phyloP scores from a whole-genome alignment of 2,888 invertebrate genomes.

The Octodonta nipae region DNA sequence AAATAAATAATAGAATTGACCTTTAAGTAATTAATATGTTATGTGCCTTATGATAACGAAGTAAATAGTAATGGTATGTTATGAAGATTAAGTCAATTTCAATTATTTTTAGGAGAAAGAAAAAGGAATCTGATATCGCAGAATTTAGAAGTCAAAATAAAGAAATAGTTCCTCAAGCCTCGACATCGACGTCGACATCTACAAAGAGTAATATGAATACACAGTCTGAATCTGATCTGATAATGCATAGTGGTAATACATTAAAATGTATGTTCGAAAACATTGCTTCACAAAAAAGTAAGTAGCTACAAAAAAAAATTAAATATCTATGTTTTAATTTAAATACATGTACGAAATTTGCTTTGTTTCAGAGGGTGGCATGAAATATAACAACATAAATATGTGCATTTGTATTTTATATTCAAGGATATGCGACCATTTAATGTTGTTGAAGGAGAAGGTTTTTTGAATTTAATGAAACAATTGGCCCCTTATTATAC shows the following conservation, averaged over 20 bases:
- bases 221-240: not conserved
- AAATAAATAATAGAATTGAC: no score
- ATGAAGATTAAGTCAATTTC: no score
- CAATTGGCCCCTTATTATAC: slow-evolving; percentile 1
- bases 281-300: not conserved
- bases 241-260: not conserved
- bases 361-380: slow-evolving; percentile 5
- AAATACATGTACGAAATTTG: slow-evolving; percentile 1
- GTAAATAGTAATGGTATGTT: no score
- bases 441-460: slow-evolving; percentile 3
- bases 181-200: no score
- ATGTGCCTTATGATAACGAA: no score
- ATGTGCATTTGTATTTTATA: slow-evolving; percentile 5
- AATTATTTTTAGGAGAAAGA: slow-evolving; percentile 1
- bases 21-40: no score
- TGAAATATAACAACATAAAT: slow-evolving; percentile 3
- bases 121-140: slow-evolving; percentile 1
- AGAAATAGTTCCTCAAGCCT: no score
- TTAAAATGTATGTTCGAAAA: slow-evolving; percentile 1
- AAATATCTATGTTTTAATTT: not conserved
- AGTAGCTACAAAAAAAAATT: slow-evolving; percentile 1
- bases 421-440: slow-evolving; percentile 5
- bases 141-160: not conserved
- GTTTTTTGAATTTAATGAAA: slow-evolving; percentile 2
- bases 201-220: no score